Conservation (phyloP, 2,113 vertebrate genomes). For the Tetrao urogallus region DNA sequence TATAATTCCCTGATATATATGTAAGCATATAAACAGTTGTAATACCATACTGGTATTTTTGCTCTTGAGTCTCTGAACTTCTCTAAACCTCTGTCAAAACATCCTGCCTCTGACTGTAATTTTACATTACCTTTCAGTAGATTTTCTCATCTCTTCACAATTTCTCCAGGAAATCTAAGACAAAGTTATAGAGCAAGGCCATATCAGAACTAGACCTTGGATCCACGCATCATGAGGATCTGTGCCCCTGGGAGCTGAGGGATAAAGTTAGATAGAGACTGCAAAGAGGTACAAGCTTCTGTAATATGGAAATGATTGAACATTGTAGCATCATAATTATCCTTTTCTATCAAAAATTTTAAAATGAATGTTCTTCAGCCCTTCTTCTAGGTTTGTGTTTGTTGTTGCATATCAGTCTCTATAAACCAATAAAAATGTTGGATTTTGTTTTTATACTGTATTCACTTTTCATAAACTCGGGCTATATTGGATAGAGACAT, state of each 20-base stretch:
- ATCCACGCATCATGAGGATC: background rate
- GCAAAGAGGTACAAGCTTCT: background rate
- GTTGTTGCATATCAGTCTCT: background rate
- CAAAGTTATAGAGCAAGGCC: background rate
- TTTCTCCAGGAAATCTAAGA: background rate
- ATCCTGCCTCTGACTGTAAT: background rate
- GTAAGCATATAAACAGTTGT: background rate
- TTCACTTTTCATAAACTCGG: background rate
- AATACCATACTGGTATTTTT: background rate
- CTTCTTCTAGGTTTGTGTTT: background rate
- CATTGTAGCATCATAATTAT: background rate
- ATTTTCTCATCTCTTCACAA: background rate
- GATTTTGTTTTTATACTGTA: background rate
- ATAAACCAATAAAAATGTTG: background rate
- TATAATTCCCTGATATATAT: background rate
- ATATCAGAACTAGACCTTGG: background rate
- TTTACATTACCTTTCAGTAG: background rate
- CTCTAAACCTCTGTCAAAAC: background rate
- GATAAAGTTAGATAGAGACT: background rate
- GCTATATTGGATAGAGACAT: background rate
- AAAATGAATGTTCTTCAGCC: background rate
- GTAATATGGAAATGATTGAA: background rate
- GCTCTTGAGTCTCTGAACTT: background rate
- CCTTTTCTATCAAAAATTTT: background rate
- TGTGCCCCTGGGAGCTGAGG: fast-evolving